Evolutionary conservation across 2,113 vertebrate genomes (phyloP), one percentile per base, ranked within the genome.

Genomic region (Miniopterus natalensis): DNA sequence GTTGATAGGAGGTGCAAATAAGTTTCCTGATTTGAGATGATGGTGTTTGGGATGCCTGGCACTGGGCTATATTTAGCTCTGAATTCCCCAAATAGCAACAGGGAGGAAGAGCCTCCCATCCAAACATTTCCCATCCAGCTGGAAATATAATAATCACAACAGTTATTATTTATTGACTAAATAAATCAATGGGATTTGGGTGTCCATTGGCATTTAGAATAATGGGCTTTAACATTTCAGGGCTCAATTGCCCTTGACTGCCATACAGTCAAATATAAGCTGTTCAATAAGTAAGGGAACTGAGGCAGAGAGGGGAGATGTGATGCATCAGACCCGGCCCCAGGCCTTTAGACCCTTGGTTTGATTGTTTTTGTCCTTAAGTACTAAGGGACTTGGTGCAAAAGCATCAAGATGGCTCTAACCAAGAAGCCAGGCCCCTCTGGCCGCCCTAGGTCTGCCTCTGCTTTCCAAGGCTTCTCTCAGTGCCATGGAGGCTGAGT

Each of bases 1-100:
- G 94, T 91, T 95, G 96, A 96, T 97, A 86, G 97, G 97, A 98
- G 94, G 96, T 97, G 97, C 93, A 97, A 97, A 97, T 81, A 63
- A 88, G 47, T 92, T 96, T 97, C 92, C 97, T 96, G 96, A 97
- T 96, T 97, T 92, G 84, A 96, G 81, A 96, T 80, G 96, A 92
- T 96, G 97, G 78, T 88, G 74, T 95, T 97, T 97, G 92, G 92
- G 91, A 96, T 92, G 97, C 94, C 96, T 97, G 92, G 90, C 94
- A 96, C 92, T 36, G 78, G 29, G 9, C 86, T 97, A 96, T 97
- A 96, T 97, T 97, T 98, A 97, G 94, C 53, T 70, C 47, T 40
- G 14, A 92, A 66, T 88, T 89, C 96, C 85, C 57, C 92, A 98
- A 98, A 97, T 97, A 97, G 97, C 83, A 93, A 87, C 73, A 89